These are phyloP conservation scores for Cebidichthys violaceus DNA, from an alignment of 2,113 vertebrate species.

Conservation along the genomic window DNA sequence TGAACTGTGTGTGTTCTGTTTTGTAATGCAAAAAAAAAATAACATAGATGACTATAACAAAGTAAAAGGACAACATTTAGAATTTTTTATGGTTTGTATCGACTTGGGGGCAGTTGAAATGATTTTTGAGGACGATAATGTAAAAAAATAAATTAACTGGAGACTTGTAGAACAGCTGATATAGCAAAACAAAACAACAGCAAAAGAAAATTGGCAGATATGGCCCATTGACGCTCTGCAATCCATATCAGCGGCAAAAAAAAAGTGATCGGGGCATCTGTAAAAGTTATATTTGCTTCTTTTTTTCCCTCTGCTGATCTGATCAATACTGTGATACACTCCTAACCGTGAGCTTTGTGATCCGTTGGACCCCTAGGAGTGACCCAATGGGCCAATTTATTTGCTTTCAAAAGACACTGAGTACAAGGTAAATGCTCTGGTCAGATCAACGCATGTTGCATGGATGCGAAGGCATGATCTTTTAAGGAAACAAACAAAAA, in stretches of 20 bases:
- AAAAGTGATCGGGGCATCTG: not conserved
- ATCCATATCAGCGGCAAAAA: not conserved
- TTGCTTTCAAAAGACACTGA: slow-evolving; percentile 26
- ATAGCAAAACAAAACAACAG: not conserved
- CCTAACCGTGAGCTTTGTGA: too few species aligned
- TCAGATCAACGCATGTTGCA: not conserved
- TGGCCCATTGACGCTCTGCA: too few species aligned
- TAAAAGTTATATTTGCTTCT: not conserved
- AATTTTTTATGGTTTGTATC: not conserved
- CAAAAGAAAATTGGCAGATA: too few species aligned
- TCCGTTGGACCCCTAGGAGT: too few species aligned
- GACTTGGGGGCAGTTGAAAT: not conserved
- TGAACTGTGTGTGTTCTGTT: too few species aligned
- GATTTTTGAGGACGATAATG: not conserved
- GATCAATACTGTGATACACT: not conserved
- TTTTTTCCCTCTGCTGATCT: not conserved
- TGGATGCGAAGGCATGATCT: not conserved
- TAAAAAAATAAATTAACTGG: too few species aligned
- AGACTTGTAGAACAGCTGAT: too few species aligned
- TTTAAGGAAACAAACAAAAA: not conserved
- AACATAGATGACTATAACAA: too few species aligned
- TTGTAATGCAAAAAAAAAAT: too few species aligned
- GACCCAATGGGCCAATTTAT: slow-evolving; percentile 28
- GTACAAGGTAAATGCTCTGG: slow-evolving; percentile 13
- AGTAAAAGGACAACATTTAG: too few species aligned